Conservation (phyloP, 2,888 invertebrate species). For the Atrina japonica region DNA sequence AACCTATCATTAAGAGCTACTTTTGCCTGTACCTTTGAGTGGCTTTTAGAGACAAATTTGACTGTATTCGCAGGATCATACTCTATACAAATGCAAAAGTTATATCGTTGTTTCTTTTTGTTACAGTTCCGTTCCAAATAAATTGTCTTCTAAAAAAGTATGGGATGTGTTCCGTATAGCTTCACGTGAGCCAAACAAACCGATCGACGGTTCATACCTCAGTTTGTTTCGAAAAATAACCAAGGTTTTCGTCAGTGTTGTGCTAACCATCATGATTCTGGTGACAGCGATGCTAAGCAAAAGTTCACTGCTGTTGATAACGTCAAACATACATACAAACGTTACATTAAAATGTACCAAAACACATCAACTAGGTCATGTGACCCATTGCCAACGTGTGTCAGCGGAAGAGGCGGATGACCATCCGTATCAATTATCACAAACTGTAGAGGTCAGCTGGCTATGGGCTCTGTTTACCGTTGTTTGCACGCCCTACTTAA, state of each 20-base stretch:
- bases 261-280: conserved; percentile 92
- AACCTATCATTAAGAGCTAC: no score
- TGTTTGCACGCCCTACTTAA: conserved; percentile 78
- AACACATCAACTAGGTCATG: conserved; percentile 48
- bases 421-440: conserved; percentile 58
- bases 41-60: no score
- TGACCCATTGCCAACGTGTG: conserved; percentile 60
- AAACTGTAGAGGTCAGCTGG: conserved; percentile 76
- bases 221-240: conserved; percentile 62
- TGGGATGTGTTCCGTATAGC: conserved; percentile 70
- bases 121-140: conserved; percentile 1
- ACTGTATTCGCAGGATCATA: no score
- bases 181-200: conserved; percentile 50
- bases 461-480: conserved; percentile 80
- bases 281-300: conserved; percentile 92
- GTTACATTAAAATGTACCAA: conserved; percentile 63
- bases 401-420: conserved; percentile 54
- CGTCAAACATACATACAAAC: conserved; percentile 69
- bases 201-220: conserved; percentile 61
- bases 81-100: no score
- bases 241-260: conserved; percentile 88
- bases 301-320: conserved; percentile 85
- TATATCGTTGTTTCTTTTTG: no score
- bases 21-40: no score
- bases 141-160: conserved; percentile 46